Conservation (phyloP, 2,797 vertebrate species). For the Onychomys arenicola region DNA sequence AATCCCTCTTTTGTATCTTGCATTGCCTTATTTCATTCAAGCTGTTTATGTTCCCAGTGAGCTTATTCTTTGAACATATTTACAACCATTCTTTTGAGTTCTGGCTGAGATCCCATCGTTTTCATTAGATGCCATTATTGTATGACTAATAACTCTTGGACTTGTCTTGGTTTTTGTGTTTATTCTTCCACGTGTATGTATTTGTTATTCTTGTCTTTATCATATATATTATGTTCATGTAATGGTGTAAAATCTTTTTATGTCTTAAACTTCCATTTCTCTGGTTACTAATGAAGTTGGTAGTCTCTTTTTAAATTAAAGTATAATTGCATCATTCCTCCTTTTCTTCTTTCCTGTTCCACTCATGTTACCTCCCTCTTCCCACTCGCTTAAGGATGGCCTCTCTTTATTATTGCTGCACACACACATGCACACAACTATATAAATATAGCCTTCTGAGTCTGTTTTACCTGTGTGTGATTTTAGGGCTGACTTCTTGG, state of each 20-base stretch:
- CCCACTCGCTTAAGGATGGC: neutral
- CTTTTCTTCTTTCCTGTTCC: neutral
- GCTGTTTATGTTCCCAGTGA: neutral
- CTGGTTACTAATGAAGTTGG: neutral
- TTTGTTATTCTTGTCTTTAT: neutral
- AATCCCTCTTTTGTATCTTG: neutral
- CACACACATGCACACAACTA: neutral
- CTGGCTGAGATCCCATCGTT: too few species aligned
- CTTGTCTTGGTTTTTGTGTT: neutral
- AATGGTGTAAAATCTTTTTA: neutral
- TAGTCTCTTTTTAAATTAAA: neutral
- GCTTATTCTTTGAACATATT: neutral
- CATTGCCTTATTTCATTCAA: neutral
- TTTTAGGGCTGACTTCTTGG: neutral
- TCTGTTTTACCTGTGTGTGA: neutral
- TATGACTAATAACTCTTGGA: neutral
- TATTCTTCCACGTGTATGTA: neutral
- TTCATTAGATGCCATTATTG: neutral
- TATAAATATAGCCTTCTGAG: neutral
- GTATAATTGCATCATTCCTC: neutral
- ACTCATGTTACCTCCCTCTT: neutral
- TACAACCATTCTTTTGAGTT: neutral
- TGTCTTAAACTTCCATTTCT: neutral
- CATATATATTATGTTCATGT: neutral
- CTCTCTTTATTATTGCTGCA: neutral